Evolutionary conservation across 1,140 invertebrate genomes (phyloP).

Genomic region (Reticulitermes speratus): DNA sequence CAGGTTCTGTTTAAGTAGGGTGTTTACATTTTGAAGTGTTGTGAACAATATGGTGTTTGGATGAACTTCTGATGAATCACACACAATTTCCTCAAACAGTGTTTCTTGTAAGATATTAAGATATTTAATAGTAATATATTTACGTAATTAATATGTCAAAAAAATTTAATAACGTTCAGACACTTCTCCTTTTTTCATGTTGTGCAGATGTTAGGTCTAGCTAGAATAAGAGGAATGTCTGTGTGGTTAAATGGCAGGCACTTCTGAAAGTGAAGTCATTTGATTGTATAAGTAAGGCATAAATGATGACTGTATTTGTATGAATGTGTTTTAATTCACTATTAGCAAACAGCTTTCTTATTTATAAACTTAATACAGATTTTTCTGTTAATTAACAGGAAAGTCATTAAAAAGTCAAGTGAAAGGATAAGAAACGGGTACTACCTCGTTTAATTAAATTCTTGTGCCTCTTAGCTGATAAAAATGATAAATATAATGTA

Average conservation of each 20-base stretch:
- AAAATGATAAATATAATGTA: constrained; percentile 7
- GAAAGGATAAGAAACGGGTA: not conserved
- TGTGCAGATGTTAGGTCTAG: not conserved
- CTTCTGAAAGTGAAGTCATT: not conserved
- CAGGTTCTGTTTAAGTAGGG: not conserved
- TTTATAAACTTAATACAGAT: not conserved
- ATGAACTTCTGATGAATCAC: not conserved
- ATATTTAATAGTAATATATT: constrained; percentile 6
- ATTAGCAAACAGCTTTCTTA: not conserved
- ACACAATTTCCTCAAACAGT: not conserved
- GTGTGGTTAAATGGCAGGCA: not conserved
- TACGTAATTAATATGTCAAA: not conserved
- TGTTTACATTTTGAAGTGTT: not conserved
- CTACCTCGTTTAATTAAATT: constrained; percentile 13
- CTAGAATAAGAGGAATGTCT: not conserved
- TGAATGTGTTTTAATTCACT: not conserved
- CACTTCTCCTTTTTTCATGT: not conserved
- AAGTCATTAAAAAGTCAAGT: constrained; percentile 2
- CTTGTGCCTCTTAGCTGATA: constrained; percentile 17
- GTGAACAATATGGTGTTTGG: not conserved
- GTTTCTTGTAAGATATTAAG: not conserved
- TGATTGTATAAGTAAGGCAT: not conserved
- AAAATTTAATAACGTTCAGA: not conserved
- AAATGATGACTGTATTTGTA: not conserved
- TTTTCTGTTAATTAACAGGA: constrained; percentile 14